Base-by-base conservation (phyloP, 2,888 invertebrate species). In the Sesia bembeciformis region DNA sequence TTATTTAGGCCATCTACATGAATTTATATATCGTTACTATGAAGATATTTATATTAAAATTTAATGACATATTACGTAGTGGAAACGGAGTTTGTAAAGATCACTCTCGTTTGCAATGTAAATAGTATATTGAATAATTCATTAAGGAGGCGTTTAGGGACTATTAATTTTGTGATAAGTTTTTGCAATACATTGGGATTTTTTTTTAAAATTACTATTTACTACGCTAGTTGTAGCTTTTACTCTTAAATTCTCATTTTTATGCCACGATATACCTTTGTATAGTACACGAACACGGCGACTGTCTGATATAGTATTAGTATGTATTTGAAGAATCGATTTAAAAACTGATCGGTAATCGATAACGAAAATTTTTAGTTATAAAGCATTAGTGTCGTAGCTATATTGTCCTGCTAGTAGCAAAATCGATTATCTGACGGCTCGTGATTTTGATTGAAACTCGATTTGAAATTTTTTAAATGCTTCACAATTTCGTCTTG, bases 51-150 rank as follows among this genome's bases (percentile, higher is more conserved):
- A 85, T 83, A 74, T 74, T 75, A 67, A 67, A 66, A 65, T 68
- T 69, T 74, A 83, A 84, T 83, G 80, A 87, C 84, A 88, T 86
- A 86, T 84, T 84, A 81, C 77, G 79, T 85, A 86, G 83, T 79
- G 66, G 76, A 78, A 68, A 70, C 70, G 74, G 75, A 76, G 75
- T 82, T 75, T 76, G 70, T 78, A 81, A 76, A 76, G 46, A 54
- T 81, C 78, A 76, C 71, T 78, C 75, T 85, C 73, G 76, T 84
- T 85, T 85, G 84, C 87, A 74, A 69, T 88, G 87, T 88, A 88
- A 80, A 88, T 88, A 85, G 75, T 74, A 76, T 83, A 79, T 75
- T 77, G 39, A 23, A 7, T 74, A 75, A 72, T 70, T 70, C 66
- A 65, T 70, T 76, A 76, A 72, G 76, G 70, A 71, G 66, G 69